These are phyloP conservation scores for Limulus polyphemus DNA, from an alignment of 2,888 invertebrate species.

Conservation along the genomic window DNA sequence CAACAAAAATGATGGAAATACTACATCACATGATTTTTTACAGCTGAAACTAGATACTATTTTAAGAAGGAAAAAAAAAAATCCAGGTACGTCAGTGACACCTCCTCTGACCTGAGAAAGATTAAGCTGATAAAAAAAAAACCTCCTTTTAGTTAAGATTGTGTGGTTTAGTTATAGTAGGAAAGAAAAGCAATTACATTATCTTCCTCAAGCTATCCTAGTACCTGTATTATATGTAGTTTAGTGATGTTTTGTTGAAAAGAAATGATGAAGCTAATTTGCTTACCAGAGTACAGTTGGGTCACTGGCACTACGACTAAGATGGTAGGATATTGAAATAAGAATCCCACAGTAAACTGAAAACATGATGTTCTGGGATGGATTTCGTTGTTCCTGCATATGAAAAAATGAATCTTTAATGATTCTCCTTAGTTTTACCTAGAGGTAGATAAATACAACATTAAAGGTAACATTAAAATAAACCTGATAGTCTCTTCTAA, in stretches of 20 bases:
- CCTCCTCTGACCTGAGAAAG: no score
- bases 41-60: background rate
- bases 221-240: no score
- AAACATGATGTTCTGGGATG: conserved; percentile 80
- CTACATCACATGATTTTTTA: background rate
- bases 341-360: conserved; percentile 86
- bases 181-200: no score
- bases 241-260: no score
- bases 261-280: background rate
- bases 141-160: no score
- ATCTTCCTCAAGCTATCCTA: no score
- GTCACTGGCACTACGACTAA: conserved; percentile 84
- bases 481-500: no score
- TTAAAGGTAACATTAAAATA: background rate
- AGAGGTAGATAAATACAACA: background rate
- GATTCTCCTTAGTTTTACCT: background rate
- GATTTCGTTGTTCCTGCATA: conserved; percentile 42
- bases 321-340: conserved; percentile 76
- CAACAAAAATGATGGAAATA: background rate
- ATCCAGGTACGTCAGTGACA: no score
- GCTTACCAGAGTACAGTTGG: conserved; percentile 73
- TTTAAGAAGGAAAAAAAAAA: no score
- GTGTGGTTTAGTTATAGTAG: no score
- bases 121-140: no score
- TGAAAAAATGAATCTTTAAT: conserved; percentile 3